phyloP scores from a whole-genome alignment of 2,113 vertebrate genomes.

The Neoarius graeffei region DNA sequence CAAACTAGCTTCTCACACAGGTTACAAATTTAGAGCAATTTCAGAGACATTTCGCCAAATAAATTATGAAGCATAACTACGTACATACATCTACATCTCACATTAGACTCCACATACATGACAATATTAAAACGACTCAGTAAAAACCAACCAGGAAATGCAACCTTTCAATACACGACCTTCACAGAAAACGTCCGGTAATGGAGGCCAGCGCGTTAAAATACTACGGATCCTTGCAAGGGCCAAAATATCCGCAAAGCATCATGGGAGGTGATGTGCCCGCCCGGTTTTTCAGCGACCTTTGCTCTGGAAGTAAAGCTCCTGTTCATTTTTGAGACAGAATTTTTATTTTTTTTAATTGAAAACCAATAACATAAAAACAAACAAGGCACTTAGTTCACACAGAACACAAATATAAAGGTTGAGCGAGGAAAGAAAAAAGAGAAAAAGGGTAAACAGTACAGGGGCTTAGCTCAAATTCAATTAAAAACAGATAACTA shows the following conservation, averaged over 20 bases:
- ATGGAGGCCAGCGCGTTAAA: not conserved
- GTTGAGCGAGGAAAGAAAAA: too few relatives aligned
- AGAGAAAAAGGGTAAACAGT: too few relatives aligned
- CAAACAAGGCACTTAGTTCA: too few relatives aligned
- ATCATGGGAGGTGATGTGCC: not conserved
- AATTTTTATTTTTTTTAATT: not conserved
- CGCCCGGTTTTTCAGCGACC: not conserved
- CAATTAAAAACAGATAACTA: too few relatives aligned
- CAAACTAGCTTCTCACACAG: not conserved
- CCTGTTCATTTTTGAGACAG: not conserved
- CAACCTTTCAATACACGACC: constrained; percentile 19
- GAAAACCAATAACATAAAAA: too few relatives aligned
- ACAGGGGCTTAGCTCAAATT: too few relatives aligned
- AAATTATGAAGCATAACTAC: not conserved
- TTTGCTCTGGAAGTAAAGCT: not conserved
- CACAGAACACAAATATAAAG: too few relatives aligned
- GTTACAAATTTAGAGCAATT: not conserved
- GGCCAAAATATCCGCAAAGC: not conserved
- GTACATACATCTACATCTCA: too few relatives aligned
- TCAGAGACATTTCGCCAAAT: not conserved
- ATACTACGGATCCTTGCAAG: not conserved
- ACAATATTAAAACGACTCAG: not conserved
- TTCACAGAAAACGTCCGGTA: constrained; percentile 17
- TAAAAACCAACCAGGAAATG: not conserved
- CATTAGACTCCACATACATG: not conserved